Evolutionary conservation across 1,140 invertebrate species (phyloP).

Genomic region (Sweltsa coloradensis): DNA sequence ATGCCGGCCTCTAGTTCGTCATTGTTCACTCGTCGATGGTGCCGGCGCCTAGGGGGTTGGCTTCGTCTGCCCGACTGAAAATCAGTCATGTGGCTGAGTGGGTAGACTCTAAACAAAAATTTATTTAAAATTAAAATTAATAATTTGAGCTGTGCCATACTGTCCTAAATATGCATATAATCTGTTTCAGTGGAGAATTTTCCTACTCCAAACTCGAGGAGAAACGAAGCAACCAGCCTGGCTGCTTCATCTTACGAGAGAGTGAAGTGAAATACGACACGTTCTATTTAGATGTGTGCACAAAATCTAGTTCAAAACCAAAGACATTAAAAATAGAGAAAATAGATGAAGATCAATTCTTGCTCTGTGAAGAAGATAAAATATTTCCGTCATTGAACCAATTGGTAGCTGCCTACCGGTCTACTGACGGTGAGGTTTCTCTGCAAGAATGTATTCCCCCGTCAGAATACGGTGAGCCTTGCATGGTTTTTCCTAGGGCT

Average conservation of each 20-base stretch:
- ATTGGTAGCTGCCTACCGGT: slow-evolving; percentile 44
- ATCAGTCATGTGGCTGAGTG: too few species aligned
- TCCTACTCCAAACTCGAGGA: slow-evolving; percentile 69
- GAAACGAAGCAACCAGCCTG: slow-evolving; percentile 56
- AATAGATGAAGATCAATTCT: slow-evolving; percentile 31
- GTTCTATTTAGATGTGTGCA: slow-evolving; percentile 69
- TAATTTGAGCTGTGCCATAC: too few species aligned
- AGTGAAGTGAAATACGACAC: slow-evolving; percentile 63
- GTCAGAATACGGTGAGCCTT: slow-evolving; percentile 64
- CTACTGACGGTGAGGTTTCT: slow-evolving; percentile 40
- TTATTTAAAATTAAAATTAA: too few species aligned
- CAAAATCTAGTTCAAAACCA: slow-evolving; percentile 49
- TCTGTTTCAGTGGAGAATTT: slow-evolving; percentile 65
- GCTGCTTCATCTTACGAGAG: slow-evolving; percentile 69
- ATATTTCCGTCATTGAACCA: slow-evolving; percentile 46
- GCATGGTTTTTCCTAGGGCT: too few species aligned
- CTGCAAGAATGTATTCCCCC: slow-evolving; percentile 65
- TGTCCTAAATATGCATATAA: too few species aligned
- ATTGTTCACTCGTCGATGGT: too few species aligned
- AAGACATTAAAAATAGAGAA: slow-evolving; percentile 55
- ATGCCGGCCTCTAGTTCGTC: too few species aligned
- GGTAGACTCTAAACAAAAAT: too few species aligned
- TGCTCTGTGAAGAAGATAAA: slow-evolving; percentile 33
- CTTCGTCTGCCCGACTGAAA: too few species aligned
- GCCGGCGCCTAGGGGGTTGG: too few species aligned